A percentile compares a stretch with the other conserved stretches of the same genome.
These are phyloP conservation scores for Glossophaga mutica DNA, from an alignment of 2,797 vertebrate genomes.

Conservation along the genomic window DNA sequence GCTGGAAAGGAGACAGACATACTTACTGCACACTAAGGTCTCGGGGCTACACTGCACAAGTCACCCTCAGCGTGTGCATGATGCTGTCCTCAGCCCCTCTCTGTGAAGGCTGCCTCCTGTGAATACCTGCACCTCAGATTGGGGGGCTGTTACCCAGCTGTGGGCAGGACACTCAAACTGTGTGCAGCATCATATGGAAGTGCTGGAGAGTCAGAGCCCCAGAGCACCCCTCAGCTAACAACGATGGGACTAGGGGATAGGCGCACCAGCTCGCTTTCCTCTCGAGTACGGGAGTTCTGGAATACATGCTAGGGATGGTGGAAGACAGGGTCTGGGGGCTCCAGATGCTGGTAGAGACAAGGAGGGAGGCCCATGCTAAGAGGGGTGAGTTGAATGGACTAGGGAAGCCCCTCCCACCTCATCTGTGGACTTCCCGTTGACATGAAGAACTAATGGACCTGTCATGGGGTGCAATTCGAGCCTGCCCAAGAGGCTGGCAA, in stretches of 20 bases:
- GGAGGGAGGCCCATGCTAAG: not conserved
- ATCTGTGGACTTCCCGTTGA: too few species aligned
- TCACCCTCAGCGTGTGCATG: not conserved
- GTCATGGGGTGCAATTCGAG: not conserved
- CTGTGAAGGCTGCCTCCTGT: not conserved
- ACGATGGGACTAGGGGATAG: not conserved
- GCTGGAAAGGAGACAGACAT: not conserved
- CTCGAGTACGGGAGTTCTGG: not conserved
- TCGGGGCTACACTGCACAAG: not conserved
- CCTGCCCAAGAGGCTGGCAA: not conserved
- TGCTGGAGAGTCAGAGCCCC: not conserved
- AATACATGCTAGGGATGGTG: not conserved
- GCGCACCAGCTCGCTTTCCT: not conserved
- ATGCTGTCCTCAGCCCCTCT: not conserved
- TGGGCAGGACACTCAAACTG: not conserved
- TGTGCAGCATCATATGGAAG: not conserved
- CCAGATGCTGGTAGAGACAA: not conserved
- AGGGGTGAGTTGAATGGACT: not conserved
- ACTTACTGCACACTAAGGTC: not conserved
- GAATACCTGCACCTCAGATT: not conserved
- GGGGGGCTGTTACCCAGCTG: not conserved
- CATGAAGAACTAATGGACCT: not conserved
- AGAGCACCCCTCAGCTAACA: not conserved
- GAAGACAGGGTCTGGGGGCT: not conserved
- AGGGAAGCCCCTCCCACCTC: not conserved